Conservation (phyloP, 2,113 vertebrate species). For the Lates calcarifer region DNA sequence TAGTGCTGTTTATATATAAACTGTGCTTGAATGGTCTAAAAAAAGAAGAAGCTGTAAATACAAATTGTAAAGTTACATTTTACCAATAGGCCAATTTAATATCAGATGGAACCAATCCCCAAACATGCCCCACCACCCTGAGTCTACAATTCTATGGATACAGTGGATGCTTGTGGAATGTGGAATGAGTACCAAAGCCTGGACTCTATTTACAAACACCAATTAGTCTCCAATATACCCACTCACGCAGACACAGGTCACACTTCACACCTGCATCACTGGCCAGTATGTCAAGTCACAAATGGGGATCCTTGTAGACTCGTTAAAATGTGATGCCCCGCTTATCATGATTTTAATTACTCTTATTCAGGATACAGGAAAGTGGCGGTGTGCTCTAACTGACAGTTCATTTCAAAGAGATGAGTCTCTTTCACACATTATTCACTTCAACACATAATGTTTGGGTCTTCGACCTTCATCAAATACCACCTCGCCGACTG, state of each 20-base stretch:
- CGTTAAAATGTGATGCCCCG: conserved; percentile 61
- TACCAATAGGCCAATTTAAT: background rate
- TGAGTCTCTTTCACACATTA: background rate
- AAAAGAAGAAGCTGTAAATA: background rate
- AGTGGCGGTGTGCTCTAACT: conserved; percentile 19
- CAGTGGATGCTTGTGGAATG: conserved; percentile 7
- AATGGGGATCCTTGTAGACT: conserved; percentile 58
- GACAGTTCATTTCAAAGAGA: conserved; percentile 7
- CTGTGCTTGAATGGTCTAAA: background rate
- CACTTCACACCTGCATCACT: conserved; percentile 35
- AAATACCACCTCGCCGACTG: conserved; percentile 11
- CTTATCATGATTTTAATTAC: conserved; percentile 58
- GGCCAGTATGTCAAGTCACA: conserved; percentile 43
- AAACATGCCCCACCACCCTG: background rate
- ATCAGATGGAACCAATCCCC: background rate
- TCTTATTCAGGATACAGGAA: conserved; percentile 29
- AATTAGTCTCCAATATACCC: conserved; percentile 35
- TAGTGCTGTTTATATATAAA: background rate
- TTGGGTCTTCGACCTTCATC: background rate
- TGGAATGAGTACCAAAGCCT: conserved; percentile 29
- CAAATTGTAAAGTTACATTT: background rate
- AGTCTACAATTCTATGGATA: conserved; percentile 1
- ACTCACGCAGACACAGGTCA: conserved; percentile 8
- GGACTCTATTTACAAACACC: conserved; percentile 2
- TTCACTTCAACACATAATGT: background rate